Conservation (phyloP, 2,888 invertebrate genomes). For the Pyrrhosoma nymphula region DNA sequence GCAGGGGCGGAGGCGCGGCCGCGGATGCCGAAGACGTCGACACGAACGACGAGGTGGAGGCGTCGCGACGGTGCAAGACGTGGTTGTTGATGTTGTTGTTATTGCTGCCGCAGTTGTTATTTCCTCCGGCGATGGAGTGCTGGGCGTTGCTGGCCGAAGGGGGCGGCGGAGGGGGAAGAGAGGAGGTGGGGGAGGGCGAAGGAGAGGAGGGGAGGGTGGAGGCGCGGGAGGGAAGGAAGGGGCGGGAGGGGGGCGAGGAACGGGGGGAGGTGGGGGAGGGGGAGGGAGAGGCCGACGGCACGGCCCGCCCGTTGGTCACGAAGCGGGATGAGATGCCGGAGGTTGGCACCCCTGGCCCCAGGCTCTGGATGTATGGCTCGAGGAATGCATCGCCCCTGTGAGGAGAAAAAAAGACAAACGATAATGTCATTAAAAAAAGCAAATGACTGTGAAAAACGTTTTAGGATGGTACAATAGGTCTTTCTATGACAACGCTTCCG, state of each 20-base stretch:
- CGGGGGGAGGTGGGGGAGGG: constrained; percentile 78
- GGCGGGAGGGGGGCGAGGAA: constrained; percentile 78
- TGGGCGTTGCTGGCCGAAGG: constrained; percentile 21
- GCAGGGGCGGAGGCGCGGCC: not conserved
- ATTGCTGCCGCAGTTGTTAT: constrained; percentile 76
- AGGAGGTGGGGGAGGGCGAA: not conserved
- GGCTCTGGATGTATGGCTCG: constrained; percentile 86
- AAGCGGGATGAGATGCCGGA: constrained; percentile 78
- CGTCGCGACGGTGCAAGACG: constrained; percentile 2
- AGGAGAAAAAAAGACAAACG: constrained; percentile 73
- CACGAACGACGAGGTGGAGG: not conserved
- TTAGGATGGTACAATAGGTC: too few relatives aligned
- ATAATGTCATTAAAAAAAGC: not conserved
- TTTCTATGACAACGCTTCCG: too few relatives aligned
- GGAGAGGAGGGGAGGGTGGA: constrained; percentile 42
- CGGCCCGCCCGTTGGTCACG: constrained; percentile 77
- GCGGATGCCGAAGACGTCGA: not conserved
- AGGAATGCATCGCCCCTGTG: constrained; percentile 89
- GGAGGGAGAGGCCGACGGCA: constrained; percentile 74
- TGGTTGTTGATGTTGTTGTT: constrained; percentile 69
- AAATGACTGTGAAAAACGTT: not conserved
- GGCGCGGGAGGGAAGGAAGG: constrained; percentile 73
- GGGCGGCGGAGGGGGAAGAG: not conserved
- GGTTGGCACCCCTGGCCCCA: constrained; percentile 78
- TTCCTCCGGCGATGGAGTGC: constrained; percentile 69